phyloP scores from a whole-genome alignment of 2,888 invertebrate species.

The Pseudococcus longispinus region DNA sequence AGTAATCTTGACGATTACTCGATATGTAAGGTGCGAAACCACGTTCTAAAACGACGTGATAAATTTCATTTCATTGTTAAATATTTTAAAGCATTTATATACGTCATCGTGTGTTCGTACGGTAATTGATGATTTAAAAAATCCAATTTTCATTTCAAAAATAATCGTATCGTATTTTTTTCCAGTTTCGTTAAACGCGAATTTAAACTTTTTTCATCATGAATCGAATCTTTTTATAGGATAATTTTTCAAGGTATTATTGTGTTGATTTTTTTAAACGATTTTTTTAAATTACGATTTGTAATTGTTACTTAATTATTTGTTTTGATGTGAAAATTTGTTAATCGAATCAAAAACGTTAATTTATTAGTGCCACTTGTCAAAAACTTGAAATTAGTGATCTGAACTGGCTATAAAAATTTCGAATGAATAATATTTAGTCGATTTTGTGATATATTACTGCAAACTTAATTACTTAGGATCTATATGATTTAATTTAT shows the following conservation, averaged over 20 bases:
- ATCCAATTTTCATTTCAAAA: not conserved
- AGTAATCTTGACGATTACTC: not conserved
- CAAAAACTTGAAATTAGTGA: not conserved
- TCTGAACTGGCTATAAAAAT: not conserved
- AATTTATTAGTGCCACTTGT: not conserved
- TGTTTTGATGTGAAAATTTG: not conserved
- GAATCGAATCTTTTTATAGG: not conserved
- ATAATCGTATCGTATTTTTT: not conserved
- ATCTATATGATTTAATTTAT: not conserved
- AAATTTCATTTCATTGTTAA: not conserved
- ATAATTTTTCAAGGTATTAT: not conserved
- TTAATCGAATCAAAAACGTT: not conserved
- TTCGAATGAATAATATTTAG: not conserved
- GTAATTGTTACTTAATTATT: not conserved
- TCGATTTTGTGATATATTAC: constrained; percentile 39
- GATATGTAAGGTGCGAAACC: not conserved
- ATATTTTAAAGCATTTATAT: constrained; percentile 2
- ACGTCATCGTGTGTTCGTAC: not conserved
- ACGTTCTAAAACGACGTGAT: not conserved
- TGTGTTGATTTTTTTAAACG: not conserved
- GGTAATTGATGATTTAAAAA: not conserved
- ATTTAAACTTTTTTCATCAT: not conserved
- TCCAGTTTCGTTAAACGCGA: not conserved
- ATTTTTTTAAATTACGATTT: not conserved
- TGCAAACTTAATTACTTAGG: constrained; percentile 15